These are phyloP conservation scores for Acanthornis magna DNA, from an alignment of 2,797 vertebrate species.

Conservation along the genomic window DNA sequence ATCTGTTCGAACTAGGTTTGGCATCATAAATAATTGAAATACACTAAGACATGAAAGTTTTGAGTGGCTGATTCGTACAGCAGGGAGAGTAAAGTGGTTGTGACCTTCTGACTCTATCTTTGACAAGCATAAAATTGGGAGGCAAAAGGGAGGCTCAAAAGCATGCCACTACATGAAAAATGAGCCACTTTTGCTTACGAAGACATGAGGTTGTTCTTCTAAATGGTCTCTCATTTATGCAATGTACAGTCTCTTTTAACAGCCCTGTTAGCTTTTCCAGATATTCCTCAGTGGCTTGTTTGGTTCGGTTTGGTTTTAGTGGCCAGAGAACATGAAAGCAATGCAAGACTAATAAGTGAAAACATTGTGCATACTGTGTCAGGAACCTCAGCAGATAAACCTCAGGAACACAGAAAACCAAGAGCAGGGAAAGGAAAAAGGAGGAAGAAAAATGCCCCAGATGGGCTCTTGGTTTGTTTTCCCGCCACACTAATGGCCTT, in stretches of 20 bases:
- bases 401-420: neutral
- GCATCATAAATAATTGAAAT: slow-evolving; percentile 19
- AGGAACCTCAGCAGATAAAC: neutral
- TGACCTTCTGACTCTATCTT: neutral
- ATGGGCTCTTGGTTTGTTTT: neutral
- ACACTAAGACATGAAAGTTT: neutral
- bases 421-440: neutral
- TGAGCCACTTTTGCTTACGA: neutral
- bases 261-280: neutral
- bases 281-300: neutral
- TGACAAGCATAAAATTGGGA: neutral
- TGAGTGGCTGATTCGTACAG: neutral
- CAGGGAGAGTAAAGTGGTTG: neutral
- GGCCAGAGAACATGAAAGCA: neutral
- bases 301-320: neutral
- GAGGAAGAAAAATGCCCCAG: neutral
- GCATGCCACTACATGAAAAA: neutral
- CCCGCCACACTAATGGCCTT: neutral
- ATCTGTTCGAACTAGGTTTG: slow-evolving; percentile 3
- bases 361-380: neutral
- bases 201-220: neutral
- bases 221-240: neutral
- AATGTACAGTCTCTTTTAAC: neutral
- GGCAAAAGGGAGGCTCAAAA: neutral
- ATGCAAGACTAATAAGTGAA: neutral